Base-by-base conservation (phyloP, 2,797 vertebrate species). In the Pelobates cultripes region DNA sequence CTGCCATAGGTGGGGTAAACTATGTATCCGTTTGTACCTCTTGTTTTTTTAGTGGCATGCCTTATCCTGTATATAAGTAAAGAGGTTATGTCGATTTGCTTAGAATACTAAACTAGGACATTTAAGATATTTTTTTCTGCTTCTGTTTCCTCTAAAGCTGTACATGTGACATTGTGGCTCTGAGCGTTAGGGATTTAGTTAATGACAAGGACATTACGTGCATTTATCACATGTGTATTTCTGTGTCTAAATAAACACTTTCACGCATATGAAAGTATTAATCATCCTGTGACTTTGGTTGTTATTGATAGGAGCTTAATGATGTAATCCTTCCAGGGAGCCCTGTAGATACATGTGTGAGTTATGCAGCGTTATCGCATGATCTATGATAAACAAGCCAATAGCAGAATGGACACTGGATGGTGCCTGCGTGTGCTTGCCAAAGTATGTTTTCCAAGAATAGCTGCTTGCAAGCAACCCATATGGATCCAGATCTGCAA, bases 251-350 rank as follows among this genome's bases (percentile, higher is more conserved):
- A 14, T 6, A 2, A 64, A 28, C 4, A 5, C n/a, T 64, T 40
- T 40, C n/a, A 10, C 14, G 61, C 10, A 10, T 64, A 10, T 8
- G 53, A 40, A 43, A 60, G 41, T n/a, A 74, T 61, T 15, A 74
- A 60, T 74, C 53, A 61, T 61, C 53, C 14, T 45, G 14, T 74
- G 53, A 60, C 40, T 40, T 74, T 53, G 60, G 40, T 60, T 61
- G 53, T 60, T 61, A 74, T 43, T 74, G 40, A 74, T 41, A 74
- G 53, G 8, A 43, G 3, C 41, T 14, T 2, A 9, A 9, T 60
- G 55, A 60, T 43, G 47, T 43, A 60, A 74, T 15, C 13, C 41
- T 15, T 2, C 53, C 6, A n/a, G 53, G 13, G 13, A 43, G 28
- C 53, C 41, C 14, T 43, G 53, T 74, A 17, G 10, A 60, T 61